Conservation (phyloP, 2,113 vertebrate species). For the Hippocampus comes region DNA sequence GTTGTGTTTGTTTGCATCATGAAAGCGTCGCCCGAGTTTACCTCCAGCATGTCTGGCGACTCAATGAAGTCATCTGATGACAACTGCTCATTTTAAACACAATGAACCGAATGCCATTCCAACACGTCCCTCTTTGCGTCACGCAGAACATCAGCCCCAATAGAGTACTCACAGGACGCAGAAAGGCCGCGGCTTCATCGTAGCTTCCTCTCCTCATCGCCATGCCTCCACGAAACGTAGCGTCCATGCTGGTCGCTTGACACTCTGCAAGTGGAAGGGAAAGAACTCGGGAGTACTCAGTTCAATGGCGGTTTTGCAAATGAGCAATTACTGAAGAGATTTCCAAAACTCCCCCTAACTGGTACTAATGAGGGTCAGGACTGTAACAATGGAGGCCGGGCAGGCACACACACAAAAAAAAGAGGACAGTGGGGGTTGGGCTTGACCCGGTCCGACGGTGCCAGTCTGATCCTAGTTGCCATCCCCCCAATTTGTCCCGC, state of each 20-base stretch:
- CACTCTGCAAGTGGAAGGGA: constrained; percentile 3
- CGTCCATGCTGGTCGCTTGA: constrained; percentile 32
- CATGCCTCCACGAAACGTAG: constrained; percentile 8
- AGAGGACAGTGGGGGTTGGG: constrained; percentile 31
- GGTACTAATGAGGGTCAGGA: constrained; percentile 66
- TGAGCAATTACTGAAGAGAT: constrained; percentile 24
- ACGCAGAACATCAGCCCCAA: background rate
- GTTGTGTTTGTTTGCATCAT: too few relatives aligned
- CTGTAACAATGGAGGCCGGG: constrained; percentile 37
- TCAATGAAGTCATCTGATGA: background rate
- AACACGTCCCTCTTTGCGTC: too few relatives aligned
- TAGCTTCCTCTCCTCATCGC: constrained; percentile 69
- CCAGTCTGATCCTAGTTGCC: background rate
- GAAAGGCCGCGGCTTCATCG: constrained; percentile 49
- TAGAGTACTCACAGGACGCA: constrained; percentile 66
- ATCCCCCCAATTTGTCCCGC: background rate
- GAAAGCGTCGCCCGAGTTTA: too few relatives aligned
- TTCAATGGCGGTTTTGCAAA: constrained; percentile 17
- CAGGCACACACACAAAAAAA: constrained; percentile 31
- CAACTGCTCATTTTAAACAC: background rate
- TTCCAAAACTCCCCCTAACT: constrained; percentile 22
- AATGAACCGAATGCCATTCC: too few relatives aligned
- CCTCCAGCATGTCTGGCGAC: too few relatives aligned
- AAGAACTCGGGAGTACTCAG: background rate
- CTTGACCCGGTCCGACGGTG: constrained; percentile 39